phyloP scores from a whole-genome alignment of 2,888 invertebrate genomes.

The Microplitis deprimator region DNA sequence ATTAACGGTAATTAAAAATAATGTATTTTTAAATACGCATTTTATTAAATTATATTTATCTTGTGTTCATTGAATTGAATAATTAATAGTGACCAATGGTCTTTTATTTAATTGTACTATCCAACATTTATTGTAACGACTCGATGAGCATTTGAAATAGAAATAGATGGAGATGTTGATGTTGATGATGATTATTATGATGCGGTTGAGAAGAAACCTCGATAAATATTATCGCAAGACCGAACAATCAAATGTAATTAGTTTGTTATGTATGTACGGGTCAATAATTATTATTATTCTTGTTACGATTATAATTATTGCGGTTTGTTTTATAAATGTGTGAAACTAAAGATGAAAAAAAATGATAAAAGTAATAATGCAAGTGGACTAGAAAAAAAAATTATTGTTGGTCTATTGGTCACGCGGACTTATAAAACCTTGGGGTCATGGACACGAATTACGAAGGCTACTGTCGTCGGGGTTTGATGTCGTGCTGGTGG shows the following conservation, averaged over 20 bases:
- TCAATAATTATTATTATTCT: neutral
- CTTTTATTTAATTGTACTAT: neutral
- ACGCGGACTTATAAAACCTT: slow-evolving; percentile 7
- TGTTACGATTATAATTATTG: neutral
- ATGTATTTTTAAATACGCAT: neutral
- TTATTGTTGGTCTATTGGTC: neutral
- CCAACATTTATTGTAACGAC: neutral
- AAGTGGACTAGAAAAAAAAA: slow-evolving; percentile 14
- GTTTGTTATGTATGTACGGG: neutral
- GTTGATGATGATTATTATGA: neutral
- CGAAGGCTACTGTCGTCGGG: slow-evolving; percentile 16
- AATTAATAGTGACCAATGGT: neutral
- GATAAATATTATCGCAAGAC: neutral
- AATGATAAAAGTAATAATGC: neutral
- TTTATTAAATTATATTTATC: neutral
- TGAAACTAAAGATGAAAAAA: slow-evolving; percentile 12
- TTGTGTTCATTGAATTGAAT: neutral
- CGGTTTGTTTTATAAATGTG: neutral
- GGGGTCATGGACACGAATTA: slow-evolving; percentile 28
- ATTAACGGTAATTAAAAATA: neutral
- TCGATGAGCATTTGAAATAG: neutral
- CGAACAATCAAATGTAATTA: slow-evolving; percentile 3
- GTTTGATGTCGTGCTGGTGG: neutral
- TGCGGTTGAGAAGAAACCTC: slow-evolving; percentile 11
- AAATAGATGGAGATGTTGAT: neutral